Evolutionary conservation across 2,797 vertebrate genomes (phyloP).

Genomic region (Sebastes hubbsi): DNA sequence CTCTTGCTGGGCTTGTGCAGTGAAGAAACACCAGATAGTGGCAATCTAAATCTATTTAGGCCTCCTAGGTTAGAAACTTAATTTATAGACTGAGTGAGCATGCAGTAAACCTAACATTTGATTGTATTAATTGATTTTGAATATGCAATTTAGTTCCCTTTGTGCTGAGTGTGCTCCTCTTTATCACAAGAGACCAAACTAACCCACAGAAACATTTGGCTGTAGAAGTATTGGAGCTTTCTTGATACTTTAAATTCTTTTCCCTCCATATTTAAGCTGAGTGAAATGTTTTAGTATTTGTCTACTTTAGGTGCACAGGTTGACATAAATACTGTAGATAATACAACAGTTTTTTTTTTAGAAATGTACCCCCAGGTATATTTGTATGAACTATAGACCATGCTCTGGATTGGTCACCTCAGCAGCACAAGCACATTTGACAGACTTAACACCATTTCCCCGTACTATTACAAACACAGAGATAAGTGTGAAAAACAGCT

Average conservation of each 20-base stretch:
- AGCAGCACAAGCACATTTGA: background rate
- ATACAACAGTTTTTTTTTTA: background rate
- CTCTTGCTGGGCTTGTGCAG: background rate
- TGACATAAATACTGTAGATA: background rate
- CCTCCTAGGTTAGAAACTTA: background rate
- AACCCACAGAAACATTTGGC: background rate
- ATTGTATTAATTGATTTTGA: constrained; percentile 4
- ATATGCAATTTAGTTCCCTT: background rate
- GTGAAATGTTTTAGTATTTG: background rate
- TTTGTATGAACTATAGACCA: background rate
- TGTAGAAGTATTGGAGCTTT: background rate
- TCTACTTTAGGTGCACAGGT: background rate
- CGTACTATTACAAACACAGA: background rate
- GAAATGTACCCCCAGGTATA: background rate
- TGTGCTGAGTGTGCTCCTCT: background rate
- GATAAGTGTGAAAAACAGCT: background rate
- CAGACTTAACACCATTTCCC: background rate
- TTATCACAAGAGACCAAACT: background rate
- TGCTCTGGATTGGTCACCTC: background rate
- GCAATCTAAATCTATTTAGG: constrained; percentile 11
- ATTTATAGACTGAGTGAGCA: background rate
- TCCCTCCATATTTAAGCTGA: background rate
- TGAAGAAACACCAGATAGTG: constrained; percentile 6
- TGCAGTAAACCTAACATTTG: background rate
- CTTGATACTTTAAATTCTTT: background rate